These are phyloP conservation scores for Eupsittula cactorum DNA, from an alignment of 2,113 vertebrate species.

Conservation along the genomic window DNA sequence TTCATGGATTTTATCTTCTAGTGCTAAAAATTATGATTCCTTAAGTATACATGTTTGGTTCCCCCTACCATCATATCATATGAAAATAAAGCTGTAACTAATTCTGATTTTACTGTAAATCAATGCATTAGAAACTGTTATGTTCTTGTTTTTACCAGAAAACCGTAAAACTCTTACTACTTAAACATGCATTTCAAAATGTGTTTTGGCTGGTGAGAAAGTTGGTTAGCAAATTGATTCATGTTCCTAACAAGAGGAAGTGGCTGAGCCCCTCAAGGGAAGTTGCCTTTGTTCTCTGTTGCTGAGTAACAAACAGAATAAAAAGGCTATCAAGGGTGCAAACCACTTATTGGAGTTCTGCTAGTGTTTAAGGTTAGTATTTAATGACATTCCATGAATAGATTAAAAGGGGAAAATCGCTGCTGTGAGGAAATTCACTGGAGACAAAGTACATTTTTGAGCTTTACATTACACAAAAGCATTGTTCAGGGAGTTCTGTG, in stretches of 20 bases:
- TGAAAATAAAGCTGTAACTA: neutral
- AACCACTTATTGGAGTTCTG: neutral
- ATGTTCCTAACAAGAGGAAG: neutral
- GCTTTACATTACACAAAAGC: neutral
- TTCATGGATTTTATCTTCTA: neutral
- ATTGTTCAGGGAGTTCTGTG: neutral
- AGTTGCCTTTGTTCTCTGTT: conserved; percentile 5
- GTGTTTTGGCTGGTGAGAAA: neutral
- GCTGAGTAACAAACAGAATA: neutral
- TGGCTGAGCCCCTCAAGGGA: neutral
- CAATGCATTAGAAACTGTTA: neutral
- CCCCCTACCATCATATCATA: neutral
- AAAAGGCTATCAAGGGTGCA: neutral
- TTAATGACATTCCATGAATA: neutral
- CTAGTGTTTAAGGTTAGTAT: neutral
- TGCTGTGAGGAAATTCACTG: neutral
- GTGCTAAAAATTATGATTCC: neutral
- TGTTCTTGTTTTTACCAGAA: conserved; percentile 2
- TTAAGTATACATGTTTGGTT: neutral
- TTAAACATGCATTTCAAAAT: neutral
- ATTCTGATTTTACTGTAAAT: neutral
- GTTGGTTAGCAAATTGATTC: neutral
- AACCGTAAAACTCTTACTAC: neutral
- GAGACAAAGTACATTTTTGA: neutral
- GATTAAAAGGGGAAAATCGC: neutral